These are phyloP conservation scores for Rhyacophila evoluta DNA, from an alignment of 2,888 invertebrate species.

Conservation along the genomic window DNA sequence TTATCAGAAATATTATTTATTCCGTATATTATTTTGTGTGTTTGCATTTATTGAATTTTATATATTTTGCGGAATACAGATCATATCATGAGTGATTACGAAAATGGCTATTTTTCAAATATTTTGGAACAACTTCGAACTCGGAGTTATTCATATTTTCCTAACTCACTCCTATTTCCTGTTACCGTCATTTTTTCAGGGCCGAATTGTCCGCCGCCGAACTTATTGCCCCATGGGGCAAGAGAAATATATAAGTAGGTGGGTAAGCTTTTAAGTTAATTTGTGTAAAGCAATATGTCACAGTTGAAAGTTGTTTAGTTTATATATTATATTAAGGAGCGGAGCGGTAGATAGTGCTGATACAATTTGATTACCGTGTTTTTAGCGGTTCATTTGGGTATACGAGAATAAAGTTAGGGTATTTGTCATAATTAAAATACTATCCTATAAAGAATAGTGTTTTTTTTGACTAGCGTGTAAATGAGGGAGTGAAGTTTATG, in stretches of 20 bases:
- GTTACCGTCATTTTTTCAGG: no score
- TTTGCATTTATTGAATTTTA: no score
- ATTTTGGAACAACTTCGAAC: no score
- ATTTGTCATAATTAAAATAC: not conserved
- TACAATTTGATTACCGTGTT: not conserved
- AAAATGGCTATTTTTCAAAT: no score
- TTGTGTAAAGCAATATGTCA: not conserved
- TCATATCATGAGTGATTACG: no score
- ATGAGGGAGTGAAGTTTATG: no score
- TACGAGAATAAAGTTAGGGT: not conserved
- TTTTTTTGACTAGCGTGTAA: not conserved
- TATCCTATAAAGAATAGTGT: not conserved
- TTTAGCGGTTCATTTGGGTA: not conserved
- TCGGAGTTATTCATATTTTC: no score
- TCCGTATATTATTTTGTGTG: no score
- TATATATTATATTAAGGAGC: not conserved
- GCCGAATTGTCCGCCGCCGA: not conserved
- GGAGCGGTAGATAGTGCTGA: not conserved
- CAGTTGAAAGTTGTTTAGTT: constrained; percentile 15
- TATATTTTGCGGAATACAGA: no score
- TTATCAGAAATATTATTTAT: no score
- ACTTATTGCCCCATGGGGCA: not conserved
- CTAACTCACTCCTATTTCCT: no score
- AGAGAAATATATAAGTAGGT: not conserved
- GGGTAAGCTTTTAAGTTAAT: constrained; percentile 16